Conservation (phyloP, 2,888 invertebrate species). For the Auanema sp. region DNA sequence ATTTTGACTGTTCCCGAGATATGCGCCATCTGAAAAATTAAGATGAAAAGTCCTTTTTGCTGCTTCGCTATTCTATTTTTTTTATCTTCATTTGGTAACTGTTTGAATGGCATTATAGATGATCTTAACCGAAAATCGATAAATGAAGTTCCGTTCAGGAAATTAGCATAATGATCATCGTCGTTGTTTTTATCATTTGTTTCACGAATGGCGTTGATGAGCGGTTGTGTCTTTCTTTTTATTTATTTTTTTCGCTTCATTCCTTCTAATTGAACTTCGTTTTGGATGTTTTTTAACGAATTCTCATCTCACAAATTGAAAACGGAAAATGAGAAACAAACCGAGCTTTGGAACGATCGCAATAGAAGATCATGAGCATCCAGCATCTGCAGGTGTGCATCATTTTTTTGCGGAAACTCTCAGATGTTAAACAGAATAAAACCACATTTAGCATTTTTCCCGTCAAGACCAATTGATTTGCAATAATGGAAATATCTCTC, state of each 20-base stretch:
- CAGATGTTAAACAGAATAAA: conserved; percentile 57
- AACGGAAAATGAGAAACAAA: conserved; percentile 6
- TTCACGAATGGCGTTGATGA: no score
- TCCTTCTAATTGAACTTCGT: not conserved
- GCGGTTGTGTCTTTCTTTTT: no score
- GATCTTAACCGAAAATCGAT: no score
- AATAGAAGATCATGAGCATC: conserved; percentile 27
- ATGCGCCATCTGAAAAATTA: conserved; percentile 16
- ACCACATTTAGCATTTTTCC: conserved; percentile 60
- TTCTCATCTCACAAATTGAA: not conserved
- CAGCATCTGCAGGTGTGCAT: conserved; percentile 38
- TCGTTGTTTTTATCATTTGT: no score
- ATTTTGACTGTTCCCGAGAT: conserved; percentile 31
- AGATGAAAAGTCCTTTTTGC: not conserved
- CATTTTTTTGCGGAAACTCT: conserved; percentile 53
- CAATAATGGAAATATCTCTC: conserved; percentile 30
- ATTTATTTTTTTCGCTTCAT: no score
- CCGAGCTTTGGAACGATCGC: conserved; percentile 12
- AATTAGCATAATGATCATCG: no score
- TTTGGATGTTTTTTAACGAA: not conserved
- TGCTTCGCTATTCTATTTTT: not conserved
- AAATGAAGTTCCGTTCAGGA: no score
- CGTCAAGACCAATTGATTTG: conserved; percentile 46
- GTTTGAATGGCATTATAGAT: no score
- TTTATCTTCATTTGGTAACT: no score